Evolutionary conservation across 2,113 vertebrate species (phyloP), one percentile per base, ranked within the genome.

Genomic region (Microtus pennsylvanicus): DNA sequence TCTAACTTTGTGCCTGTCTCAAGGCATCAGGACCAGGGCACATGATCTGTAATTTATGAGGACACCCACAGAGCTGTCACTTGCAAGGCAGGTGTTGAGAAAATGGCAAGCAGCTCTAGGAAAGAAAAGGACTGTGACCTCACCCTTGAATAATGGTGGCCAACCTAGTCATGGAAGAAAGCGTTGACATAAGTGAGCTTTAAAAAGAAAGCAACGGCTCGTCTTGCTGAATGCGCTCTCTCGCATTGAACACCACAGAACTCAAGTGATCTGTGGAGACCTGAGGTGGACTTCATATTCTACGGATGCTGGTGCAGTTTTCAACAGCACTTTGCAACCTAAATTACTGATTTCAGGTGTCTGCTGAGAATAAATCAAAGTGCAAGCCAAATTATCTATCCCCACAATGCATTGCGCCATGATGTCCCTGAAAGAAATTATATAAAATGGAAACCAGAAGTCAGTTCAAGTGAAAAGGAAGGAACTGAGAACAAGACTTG

Each of bases 21-120:
- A 98, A 98, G 97, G 98, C 98, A 98, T 98, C 98, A 98, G 98
- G 98, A 98, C 98, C 98, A 97, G 97, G 98, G 99, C 99, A 99
- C 99, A 99, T 99, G 99, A 99, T 99, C 97, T 98, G 94, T 99
- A 99, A 99, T 99, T 99, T 99, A 99, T 99, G 99, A 99, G 99
- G 99, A 99, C 98, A 98, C 99, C 99, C 99, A 99, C 99, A 98
- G 99, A 99, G 99, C 99, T 99, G 99, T 99, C 99, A 99, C 99
- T 99, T 99, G 99, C 97, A 98, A 98, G 99, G 99, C 99, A 99
- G 99, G 99, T 99, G 99, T 99, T 97, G 98, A 99, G 99, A 99
- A 99, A 98, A 98, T 99, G 99, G 99, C 99, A 97, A 98, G 95
- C 95, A 42, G 98, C 99, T 99, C 91, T 96, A 98, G 98, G 98